These are phyloP conservation scores for Bombus waltoni DNA, from an alignment of 1,140 invertebrate species.

Conservation along the genomic window DNA sequence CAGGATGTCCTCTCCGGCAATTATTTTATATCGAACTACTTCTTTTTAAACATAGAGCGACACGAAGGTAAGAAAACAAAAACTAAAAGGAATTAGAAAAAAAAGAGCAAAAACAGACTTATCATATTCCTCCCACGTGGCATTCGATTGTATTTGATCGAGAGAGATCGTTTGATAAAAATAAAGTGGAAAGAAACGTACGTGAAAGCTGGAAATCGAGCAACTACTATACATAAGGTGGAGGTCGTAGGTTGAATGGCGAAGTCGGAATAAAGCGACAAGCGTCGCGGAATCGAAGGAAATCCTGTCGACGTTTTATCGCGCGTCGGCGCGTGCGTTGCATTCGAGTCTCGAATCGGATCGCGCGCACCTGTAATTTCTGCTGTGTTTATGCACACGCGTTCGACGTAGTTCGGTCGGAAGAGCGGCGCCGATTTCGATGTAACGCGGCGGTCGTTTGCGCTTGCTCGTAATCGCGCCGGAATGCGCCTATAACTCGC, in stretches of 20 bases:
- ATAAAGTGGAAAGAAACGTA: neutral
- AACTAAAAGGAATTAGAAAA: no score
- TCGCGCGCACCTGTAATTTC: neutral
- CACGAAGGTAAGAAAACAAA: neutral
- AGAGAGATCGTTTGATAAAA: neutral
- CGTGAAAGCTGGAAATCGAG: neutral
- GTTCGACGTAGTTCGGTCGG: neutral
- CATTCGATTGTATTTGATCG: neutral
- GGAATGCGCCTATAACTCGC: constrained; percentile 34
- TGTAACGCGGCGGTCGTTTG: neutral
- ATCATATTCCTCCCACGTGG: neutral
- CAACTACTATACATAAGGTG: neutral
- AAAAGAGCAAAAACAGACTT: neutral
- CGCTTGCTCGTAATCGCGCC: neutral
- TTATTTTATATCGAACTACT: no score
- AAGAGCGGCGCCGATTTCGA: no score
- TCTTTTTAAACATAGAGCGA: neutral
- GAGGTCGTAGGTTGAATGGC: neutral
- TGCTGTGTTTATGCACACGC: no score
- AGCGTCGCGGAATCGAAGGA: neutral
- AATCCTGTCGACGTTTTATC: neutral
- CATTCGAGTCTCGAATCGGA: no score
- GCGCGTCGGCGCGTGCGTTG: neutral
- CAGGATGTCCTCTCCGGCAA: no score
- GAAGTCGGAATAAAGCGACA: neutral